phyloP scores from a whole-genome alignment of 2,113 vertebrate genomes.

The Oceanodroma tethys region DNA sequence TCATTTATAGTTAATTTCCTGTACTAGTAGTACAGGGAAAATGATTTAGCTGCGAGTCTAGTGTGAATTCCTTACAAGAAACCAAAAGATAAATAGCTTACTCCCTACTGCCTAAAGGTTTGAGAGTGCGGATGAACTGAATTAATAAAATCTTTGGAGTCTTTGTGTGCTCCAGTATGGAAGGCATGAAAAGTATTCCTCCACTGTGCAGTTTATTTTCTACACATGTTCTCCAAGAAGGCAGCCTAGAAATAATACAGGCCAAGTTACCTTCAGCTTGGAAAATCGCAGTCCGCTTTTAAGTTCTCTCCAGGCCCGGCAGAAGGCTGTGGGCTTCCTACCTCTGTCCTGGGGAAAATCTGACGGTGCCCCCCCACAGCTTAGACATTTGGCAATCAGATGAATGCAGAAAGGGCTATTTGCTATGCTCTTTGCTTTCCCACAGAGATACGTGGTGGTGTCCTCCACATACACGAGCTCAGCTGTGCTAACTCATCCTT shows the following conservation, averaged over 20 bases:
- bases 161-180: slow-evolving; percentile 23
- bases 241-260: neutral
- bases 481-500: neutral
- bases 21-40: slow-evolving; percentile 66
- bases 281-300: neutral
- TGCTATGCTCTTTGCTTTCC: neutral
- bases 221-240: neutral
- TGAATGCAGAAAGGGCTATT: neutral
- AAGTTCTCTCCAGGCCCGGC: neutral
- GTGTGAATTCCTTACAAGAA: slow-evolving; percentile 70
- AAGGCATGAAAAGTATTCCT: slow-evolving; percentile 38
- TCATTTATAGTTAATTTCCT: slow-evolving; percentile 76
- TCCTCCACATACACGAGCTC: neutral
- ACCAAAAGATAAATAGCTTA: slow-evolving; percentile 64
- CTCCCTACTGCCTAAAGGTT: slow-evolving; percentile 58
- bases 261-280: neutral
- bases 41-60: slow-evolving; percentile 59
- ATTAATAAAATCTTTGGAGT: slow-evolving; percentile 58
- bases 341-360: neutral
- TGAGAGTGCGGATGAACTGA: slow-evolving; percentile 2
- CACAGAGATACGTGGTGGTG: fast-evolving
- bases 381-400: neutral
- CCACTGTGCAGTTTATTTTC: slow-evolving; percentile 3
- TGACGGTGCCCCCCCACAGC: neutral
- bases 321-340: neutral